Evolutionary conservation across 2,888 invertebrate genomes (phyloP).

Genomic region (Mellilla xanthometata): DNA sequence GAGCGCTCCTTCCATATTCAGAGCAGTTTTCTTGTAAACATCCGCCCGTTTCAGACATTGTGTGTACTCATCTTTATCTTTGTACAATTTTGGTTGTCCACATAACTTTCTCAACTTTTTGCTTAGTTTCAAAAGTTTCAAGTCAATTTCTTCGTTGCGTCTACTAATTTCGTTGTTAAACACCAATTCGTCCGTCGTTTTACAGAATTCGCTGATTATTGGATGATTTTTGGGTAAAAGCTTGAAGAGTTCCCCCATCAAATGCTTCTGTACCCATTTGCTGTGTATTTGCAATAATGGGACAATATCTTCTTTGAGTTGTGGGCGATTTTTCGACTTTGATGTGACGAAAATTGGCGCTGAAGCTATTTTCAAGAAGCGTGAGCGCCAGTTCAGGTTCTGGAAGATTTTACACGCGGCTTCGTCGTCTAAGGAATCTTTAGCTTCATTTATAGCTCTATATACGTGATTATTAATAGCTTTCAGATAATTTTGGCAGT

Average conservation of each 20-base stretch:
- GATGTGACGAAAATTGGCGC: conserved; percentile 52
- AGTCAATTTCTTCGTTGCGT: conserved; percentile 44
- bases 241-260: conserved; percentile 61
- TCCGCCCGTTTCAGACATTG: conserved; percentile 40
- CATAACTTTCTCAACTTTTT: conserved; percentile 66
- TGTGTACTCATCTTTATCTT: conserved; percentile 51
- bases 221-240: conserved; percentile 36
- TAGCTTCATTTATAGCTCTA: conserved; percentile 48
- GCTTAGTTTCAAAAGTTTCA: conserved; percentile 52
- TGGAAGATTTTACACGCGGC: conserved; percentile 66
- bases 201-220: conserved; percentile 38
- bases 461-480: conserved; percentile 70
- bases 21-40: conserved; percentile 45
- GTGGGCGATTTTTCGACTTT: conserved; percentile 52
- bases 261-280: conserved; percentile 88
- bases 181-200: conserved; percentile 2
- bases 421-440: conserved; percentile 51
- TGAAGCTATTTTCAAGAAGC: conserved; percentile 69
- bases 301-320: conserved; percentile 77
- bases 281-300: conserved; percentile 86
- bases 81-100: conserved; percentile 64
- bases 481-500: conserved; percentile 74
- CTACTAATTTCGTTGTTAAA: conserved; percentile 36
- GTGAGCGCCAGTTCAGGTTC: conserved; percentile 78
- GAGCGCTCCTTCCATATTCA: conserved; percentile 57